These are phyloP conservation scores for Pseudochirops cupreus DNA, from an alignment of 2,797 vertebrate species.

Conservation along the genomic window DNA sequence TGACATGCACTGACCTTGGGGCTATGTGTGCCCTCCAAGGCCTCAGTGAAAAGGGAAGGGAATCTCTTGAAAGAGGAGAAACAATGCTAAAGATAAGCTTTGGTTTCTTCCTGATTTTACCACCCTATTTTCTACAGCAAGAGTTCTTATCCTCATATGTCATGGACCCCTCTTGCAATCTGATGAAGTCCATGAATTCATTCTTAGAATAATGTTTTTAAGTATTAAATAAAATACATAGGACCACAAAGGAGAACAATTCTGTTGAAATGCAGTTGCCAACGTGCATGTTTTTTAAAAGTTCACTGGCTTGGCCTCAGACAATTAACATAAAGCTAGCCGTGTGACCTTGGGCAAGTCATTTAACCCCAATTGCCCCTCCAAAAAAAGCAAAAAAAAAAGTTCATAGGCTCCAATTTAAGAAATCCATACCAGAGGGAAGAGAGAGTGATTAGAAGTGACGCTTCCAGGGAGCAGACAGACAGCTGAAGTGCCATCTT, in stretches of 20 bases:
- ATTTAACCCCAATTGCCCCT: no score
- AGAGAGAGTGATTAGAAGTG: neutral
- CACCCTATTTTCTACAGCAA: neutral
- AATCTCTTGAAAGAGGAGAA: neutral
- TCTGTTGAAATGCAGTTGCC: neutral
- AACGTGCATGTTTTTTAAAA: neutral
- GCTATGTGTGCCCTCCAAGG: neutral
- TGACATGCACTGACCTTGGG: neutral
- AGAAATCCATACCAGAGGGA: neutral
- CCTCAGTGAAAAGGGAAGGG: neutral
- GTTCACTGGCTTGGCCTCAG: no score
- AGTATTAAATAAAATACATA: neutral
- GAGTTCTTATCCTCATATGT: neutral
- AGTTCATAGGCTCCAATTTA: neutral
- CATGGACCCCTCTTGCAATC: neutral
- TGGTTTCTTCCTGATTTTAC: neutral
- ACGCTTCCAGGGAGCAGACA: neutral
- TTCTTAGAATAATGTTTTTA: neutral
- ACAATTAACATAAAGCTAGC: no score
- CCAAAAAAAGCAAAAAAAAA: no score
- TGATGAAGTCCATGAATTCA: neutral
- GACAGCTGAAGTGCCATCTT: neutral
- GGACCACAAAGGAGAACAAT: neutral
- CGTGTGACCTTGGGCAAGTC: no score
- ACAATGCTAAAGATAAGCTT: neutral